Percentiles rank a stretch among this genome's conserved stretches.
These are phyloP conservation scores for Agonopterix subpropinquella DNA, from an alignment of 2,888 invertebrate genomes.

Conservation along the genomic window DNA sequence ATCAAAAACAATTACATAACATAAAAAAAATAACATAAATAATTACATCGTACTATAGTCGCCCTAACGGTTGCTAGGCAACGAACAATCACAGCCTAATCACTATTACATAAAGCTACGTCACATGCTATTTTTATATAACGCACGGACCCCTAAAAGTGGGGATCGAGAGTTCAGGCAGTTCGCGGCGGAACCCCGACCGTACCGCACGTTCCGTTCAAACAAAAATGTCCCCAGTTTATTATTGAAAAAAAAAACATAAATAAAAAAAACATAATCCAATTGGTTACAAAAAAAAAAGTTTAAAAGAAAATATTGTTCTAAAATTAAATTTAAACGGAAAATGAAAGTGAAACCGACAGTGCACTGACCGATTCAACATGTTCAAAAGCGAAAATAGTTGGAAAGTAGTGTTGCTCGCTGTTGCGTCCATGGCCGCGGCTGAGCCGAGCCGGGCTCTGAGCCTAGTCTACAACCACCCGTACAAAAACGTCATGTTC, in stretches of 20 bases:
- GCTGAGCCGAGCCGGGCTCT: slow-evolving; percentile 62
- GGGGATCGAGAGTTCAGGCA: slow-evolving; percentile 19
- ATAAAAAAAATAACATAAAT: neutral
- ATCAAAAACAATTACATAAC: neutral
- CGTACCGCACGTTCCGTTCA: slow-evolving; percentile 21
- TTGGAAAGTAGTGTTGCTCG: slow-evolving; percentile 68
- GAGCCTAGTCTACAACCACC: slow-evolving; percentile 49
- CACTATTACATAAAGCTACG: slow-evolving; percentile 29
- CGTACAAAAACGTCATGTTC: slow-evolving; percentile 55
- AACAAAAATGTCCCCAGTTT: neutral
- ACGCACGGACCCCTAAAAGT: slow-evolving; percentile 21
- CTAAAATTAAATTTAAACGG: slow-evolving; percentile 12
- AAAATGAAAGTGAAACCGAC: slow-evolving; percentile 66
- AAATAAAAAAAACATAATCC: slow-evolving; percentile 3
- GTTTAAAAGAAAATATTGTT: neutral
- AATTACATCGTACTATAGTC: neutral
- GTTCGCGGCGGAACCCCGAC: slow-evolving; percentile 26
- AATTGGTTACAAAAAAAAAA: neutral
- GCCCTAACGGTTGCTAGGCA: slow-evolving; percentile 52
- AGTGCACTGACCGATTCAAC: slow-evolving; percentile 63
- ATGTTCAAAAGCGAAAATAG: slow-evolving; percentile 60
- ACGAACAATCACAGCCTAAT: slow-evolving; percentile 19
- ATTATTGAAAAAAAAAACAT: slow-evolving; percentile 6
- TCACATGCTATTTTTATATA: slow-evolving; percentile 29
- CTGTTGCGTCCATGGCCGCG: slow-evolving; percentile 46